These are phyloP conservation scores for Pelagia noctiluca DNA, from an alignment of 30 jellyfish, hydroid and myxozoan species.

Conservation along the genomic window DNA sequence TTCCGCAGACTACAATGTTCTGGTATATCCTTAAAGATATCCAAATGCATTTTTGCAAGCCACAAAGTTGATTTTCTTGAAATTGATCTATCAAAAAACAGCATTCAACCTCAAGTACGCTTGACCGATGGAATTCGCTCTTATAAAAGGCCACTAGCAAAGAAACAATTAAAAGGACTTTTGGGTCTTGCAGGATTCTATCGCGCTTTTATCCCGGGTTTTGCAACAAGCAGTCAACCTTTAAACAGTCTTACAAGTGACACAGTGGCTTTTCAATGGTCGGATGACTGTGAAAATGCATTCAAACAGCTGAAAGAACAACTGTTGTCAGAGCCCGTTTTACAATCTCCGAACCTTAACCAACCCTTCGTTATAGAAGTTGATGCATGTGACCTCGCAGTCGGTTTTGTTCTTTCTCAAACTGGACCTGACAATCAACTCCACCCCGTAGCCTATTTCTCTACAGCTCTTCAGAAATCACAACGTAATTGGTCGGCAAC, in stretches of 20 bases:
- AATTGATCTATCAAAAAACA: conserved; percentile 1
- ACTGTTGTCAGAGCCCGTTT: conserved; percentile 17
- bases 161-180: conserved; percentile 20
- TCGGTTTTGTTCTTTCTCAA: conserved; percentile 12
- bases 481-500: conserved; percentile 29
- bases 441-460: conserved; percentile 30
- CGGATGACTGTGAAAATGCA: conserved; percentile 30
- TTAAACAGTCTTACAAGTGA: conserved; percentile 31
- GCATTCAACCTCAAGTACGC: conserved; percentile 24
- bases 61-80: conserved; percentile 8
- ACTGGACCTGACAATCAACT: not conserved
- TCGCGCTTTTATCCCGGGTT: conserved; percentile 7
- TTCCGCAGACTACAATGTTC: not conserved
- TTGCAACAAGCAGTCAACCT: conserved; percentile 11
- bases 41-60: conserved; percentile 19
- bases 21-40: not conserved
- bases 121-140: conserved; percentile 15
- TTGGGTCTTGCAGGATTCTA: conserved; percentile 11
- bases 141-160: conserved; percentile 11
- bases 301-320: conserved; percentile 17
- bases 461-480: conserved; percentile 12
- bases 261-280: conserved; percentile 3
- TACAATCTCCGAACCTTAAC: conserved; percentile 19
- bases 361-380: conserved; percentile 24
- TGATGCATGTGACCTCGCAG: conserved; percentile 26